A percentile compares a stretch with the other conserved stretches of the same genome.
Evolutionary conservation across 1,140 invertebrate species (phyloP).

Genomic region (Bombus soroeensis): DNA sequence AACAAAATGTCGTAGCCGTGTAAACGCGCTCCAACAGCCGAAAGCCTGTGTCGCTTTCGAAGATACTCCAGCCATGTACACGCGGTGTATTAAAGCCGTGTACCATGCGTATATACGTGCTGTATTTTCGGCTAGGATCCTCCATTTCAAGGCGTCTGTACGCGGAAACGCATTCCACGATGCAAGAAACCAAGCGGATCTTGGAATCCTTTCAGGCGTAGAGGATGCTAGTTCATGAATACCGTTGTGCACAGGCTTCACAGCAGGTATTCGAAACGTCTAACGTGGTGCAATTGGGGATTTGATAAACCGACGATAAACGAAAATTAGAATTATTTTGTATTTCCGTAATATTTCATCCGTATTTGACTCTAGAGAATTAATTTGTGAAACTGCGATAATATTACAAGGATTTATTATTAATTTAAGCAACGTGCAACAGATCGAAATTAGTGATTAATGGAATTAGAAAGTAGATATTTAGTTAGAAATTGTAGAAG

Average conservation of each 20-base stretch:
- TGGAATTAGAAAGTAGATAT: too few relatives aligned
- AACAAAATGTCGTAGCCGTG: slow-evolving; percentile 26
- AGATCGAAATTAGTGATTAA: too few relatives aligned
- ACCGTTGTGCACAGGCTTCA: background rate
- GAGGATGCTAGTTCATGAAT: background rate
- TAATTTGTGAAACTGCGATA: too few relatives aligned
- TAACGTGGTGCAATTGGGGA: background rate
- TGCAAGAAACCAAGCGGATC: slow-evolving; percentile 2
- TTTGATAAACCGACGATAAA: background rate
- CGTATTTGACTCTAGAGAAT: too few relatives aligned
- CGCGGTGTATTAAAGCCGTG: slow-evolving; percentile 27
- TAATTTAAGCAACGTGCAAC: too few relatives aligned
- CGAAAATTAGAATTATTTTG: background rate
- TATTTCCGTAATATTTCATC: background rate
- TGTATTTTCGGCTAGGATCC: background rate
- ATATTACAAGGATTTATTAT: too few relatives aligned
- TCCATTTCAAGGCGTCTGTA: slow-evolving; percentile 5
- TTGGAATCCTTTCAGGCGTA: background rate
- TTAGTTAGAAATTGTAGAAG: too few relatives aligned
- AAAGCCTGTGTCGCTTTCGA: slow-evolving; percentile 16
- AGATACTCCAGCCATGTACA: background rate
- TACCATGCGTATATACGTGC: background rate
- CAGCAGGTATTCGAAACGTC: background rate
- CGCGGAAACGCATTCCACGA: background rate
- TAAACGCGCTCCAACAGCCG: slow-evolving; percentile 4